These are phyloP conservation scores for Drosophila subobscura DNA, from an alignment of 1,140 invertebrate genomes.

Conservation along the genomic window DNA sequence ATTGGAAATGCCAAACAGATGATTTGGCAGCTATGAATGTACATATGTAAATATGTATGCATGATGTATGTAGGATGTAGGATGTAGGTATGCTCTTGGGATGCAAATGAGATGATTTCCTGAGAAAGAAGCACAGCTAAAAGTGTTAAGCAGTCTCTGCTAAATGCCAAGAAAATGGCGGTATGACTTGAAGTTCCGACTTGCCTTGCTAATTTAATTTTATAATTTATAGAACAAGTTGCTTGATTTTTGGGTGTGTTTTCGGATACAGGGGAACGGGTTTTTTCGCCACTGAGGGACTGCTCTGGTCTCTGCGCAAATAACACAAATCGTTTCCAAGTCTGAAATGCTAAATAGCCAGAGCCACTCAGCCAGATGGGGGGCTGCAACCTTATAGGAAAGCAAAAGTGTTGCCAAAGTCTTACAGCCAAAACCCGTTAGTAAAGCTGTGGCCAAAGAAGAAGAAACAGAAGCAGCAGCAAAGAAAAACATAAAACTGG, in stretches of 20 bases:
- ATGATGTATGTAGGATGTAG: too few species aligned
- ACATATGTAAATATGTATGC: too few species aligned
- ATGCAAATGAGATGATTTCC: background rate
- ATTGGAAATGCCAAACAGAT: slow-evolving; percentile 66
- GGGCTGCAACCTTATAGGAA: slow-evolving; percentile 44
- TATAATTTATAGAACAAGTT: slow-evolving; percentile 75
- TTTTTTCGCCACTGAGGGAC: slow-evolving; percentile 26
- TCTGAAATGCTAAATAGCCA: slow-evolving; percentile 68
- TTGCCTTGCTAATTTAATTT: slow-evolving; percentile 60
- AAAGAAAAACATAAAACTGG: slow-evolving; percentile 52
- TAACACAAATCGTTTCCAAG: slow-evolving; percentile 61
- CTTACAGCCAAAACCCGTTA: slow-evolving; percentile 18
- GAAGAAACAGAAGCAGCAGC: slow-evolving; percentile 58
- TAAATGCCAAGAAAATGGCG: slow-evolving; percentile 61
- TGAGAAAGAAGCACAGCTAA: background rate
- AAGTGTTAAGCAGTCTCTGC: slow-evolving; percentile 27
- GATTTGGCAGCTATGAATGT: slow-evolving; percentile 9
- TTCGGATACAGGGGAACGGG: slow-evolving; percentile 50
- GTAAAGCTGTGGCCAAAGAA: slow-evolving; percentile 16
- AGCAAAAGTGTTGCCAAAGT: slow-evolving; percentile 74
- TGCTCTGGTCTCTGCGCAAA: slow-evolving; percentile 22
- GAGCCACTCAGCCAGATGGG: slow-evolving; percentile 4
- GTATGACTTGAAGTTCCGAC: background rate
- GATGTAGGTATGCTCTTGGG: too few species aligned
- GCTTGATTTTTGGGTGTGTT: slow-evolving; percentile 60